Percentiles rank a stretch among this genome's conserved stretches.
Evolutionary conservation across 30 jellyfish, hydroid and myxozoan species (phyloP).

Genomic region (Cassiopea andromeda): DNA sequence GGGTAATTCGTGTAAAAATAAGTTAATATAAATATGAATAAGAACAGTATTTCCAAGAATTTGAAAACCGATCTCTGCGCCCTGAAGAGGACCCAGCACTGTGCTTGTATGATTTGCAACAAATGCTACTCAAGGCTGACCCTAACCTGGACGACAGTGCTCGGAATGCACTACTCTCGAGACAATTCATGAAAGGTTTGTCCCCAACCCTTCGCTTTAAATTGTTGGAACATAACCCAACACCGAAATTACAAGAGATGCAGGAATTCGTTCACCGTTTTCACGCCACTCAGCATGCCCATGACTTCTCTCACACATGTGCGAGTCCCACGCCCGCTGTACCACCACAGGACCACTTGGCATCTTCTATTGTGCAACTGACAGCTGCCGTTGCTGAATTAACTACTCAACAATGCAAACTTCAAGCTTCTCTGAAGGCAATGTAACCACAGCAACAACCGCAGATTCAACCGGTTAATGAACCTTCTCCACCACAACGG

Average conservation of each 20-base stretch:
- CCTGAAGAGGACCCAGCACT: conserved; percentile 38
- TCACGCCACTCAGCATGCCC: conserved; percentile 5
- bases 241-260: conserved; percentile 14
- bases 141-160: conserved; percentile 28
- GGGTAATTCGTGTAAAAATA: too few species aligned
- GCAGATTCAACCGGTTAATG: not conserved
- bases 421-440: conserved; percentile 19
- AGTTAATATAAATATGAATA: too few species aligned
- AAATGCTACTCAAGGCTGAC: conserved; percentile 25
- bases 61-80: conserved; percentile 4
- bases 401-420: conserved; percentile 9
- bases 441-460: not conserved
- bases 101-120: not conserved
- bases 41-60: not conserved
- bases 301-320: not conserved
- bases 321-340: not conserved
- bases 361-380: not conserved
- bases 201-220: conserved; percentile 11
- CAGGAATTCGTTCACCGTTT: conserved; percentile 2
- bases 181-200: conserved; percentile 42
- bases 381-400: conserved; percentile 34
- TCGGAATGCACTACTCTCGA: conserved; percentile 7
- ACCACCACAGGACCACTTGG: not conserved
- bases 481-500: not conserved
- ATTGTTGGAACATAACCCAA: conserved; percentile 24